Evolutionary conservation across 2,113 vertebrate genomes (phyloP).

Genomic region (Periophthalmus modestus): DNA sequence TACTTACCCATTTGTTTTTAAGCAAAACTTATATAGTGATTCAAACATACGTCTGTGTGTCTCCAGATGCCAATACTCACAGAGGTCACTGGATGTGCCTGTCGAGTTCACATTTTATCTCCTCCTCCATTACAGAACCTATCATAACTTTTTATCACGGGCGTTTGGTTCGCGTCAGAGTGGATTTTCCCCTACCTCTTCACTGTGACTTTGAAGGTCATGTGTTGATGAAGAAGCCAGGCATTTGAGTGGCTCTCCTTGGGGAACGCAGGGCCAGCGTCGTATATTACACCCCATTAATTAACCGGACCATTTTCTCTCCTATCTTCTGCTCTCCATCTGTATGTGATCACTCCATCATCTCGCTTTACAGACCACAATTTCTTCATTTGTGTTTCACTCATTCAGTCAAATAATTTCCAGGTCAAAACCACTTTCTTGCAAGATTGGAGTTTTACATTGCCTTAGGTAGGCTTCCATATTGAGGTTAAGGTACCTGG

Average conservation of each 20-base stretch:
- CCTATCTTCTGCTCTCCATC: constrained; percentile 41
- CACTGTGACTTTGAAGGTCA: constrained; percentile 57
- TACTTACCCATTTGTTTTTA: too few relatives aligned
- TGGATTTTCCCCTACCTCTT: constrained; percentile 26
- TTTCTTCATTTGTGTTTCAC: constrained; percentile 18
- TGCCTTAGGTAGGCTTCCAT: neutral
- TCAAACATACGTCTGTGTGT: neutral
- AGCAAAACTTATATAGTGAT: neutral
- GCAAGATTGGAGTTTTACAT: too few relatives aligned
- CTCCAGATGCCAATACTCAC: neutral
- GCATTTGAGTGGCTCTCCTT: constrained; percentile 63
- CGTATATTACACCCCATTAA: constrained; percentile 70
- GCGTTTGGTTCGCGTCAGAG: constrained; percentile 29
- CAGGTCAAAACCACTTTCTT: neutral
- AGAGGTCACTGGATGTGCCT: neutral
- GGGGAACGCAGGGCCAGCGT: constrained; percentile 57
- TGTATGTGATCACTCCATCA: constrained; percentile 43
- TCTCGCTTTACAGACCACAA: constrained; percentile 38
- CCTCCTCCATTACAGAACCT: constrained; percentile 36
- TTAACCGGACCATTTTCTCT: constrained; percentile 50
- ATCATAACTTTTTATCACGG: constrained; percentile 51
- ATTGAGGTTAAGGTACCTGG: neutral
- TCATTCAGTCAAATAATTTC: neutral
- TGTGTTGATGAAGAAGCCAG: constrained; percentile 46
- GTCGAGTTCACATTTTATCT: constrained; percentile 24